Percentiles rank a stretch among this genome's conserved stretches.
These are phyloP conservation scores for Tauraco erythrolophus DNA, from an alignment of 2,113 vertebrate genomes.

Conservation along the genomic window DNA sequence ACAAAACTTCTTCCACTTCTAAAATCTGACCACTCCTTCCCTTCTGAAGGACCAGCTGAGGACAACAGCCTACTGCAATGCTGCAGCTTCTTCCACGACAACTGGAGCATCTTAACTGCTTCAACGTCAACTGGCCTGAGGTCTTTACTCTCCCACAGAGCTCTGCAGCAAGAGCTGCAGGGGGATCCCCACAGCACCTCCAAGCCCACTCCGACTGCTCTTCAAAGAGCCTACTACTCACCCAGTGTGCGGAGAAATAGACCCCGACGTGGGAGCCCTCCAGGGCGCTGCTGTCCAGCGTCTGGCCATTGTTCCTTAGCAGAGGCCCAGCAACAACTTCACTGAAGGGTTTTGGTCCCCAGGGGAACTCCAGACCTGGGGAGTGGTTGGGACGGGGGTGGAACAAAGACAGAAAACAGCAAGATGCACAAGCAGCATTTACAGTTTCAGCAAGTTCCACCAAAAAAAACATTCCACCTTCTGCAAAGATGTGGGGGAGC, in stretches of 20 bases:
- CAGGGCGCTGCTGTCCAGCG: constrained; percentile 88
- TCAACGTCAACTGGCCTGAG: background rate
- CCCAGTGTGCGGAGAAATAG: constrained; percentile 99
- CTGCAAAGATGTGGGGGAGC: background rate
- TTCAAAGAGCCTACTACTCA: constrained; percentile 75
- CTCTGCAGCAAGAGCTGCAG: background rate
- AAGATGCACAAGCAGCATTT: background rate
- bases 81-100: background rate
- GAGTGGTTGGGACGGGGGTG: accelerated
- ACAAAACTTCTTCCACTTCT: background rate
- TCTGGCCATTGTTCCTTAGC: constrained; percentile 90
- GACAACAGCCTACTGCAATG: background rate
- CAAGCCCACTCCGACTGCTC: background rate
- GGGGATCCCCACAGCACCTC: background rate
- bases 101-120: background rate
- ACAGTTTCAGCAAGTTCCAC: background rate
- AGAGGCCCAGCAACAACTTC: constrained; percentile 94
- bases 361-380: constrained; percentile 95
- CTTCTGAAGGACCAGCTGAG: background rate
- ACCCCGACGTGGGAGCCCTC: constrained; percentile 93
- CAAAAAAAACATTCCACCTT: background rate
- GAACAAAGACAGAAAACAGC: background rate
- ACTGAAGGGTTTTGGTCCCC: constrained; percentile 98
- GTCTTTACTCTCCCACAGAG: background rate
- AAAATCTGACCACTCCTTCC: background rate